Evolutionary conservation across 2,113 vertebrate species (phyloP).

Genomic region (Emydocephalus ijimae): DNA sequence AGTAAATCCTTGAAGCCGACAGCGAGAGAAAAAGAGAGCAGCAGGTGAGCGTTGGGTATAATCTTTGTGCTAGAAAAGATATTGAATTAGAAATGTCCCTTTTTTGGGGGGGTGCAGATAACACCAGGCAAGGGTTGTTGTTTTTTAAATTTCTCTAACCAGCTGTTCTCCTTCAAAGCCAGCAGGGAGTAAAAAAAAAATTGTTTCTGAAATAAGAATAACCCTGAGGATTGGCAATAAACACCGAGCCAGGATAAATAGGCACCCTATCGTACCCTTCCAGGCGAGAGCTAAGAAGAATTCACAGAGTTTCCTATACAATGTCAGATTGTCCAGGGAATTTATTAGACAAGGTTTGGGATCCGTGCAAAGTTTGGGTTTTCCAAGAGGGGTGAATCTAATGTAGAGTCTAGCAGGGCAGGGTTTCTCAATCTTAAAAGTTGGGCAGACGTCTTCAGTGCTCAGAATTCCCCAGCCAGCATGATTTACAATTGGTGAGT

Average conservation of each 20-base stretch:
- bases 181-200: not conserved
- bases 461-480: not conserved
- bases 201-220: not conserved
- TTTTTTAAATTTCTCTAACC: not conserved
- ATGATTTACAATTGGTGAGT: not conserved
- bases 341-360: not conserved
- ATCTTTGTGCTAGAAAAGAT: not conserved
- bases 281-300: not conserved
- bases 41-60: not conserved
- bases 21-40: not conserved
- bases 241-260: not conserved
- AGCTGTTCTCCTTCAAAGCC: not conserved
- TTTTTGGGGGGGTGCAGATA: not conserved
- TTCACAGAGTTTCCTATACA: not conserved
- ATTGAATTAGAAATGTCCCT: not conserved
- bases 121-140: not conserved
- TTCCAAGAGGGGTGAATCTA: not conserved
- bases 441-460: not conserved
- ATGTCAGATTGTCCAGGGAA: not conserved
- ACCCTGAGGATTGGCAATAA: not conserved
- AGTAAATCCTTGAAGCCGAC: not conserved
- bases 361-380: not conserved
- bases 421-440: not conserved
- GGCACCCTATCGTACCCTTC: not conserved
- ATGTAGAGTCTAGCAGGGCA: not conserved